Evolutionary conservation across 2,113 vertebrate genomes (phyloP).

Genomic region (Eudyptes chrysolophus): DNA sequence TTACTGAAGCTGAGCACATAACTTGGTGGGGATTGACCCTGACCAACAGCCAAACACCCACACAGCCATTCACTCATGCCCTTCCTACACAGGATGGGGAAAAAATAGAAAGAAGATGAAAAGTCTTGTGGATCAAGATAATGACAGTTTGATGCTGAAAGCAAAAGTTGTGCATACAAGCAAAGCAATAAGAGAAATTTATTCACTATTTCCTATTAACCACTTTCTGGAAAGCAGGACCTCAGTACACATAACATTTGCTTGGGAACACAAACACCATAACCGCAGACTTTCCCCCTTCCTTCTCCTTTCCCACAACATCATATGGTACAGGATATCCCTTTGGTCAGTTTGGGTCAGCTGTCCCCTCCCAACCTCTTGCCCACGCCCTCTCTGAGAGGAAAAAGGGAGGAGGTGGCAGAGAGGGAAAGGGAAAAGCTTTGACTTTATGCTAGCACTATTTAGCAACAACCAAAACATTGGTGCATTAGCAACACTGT

Average conservation of each 20-base stretch:
- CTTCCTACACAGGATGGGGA: not conserved
- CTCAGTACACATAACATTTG: not conserved
- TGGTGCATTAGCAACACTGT: not conserved
- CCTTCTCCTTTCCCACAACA: not conserved
- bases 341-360: not conserved
- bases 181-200: not conserved
- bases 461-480: not conserved
- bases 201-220: not conserved
- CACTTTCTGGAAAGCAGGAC: not conserved
- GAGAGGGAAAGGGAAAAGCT: not conserved
- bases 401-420: not conserved
- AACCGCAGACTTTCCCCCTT: not conserved
- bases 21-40: not conserved
- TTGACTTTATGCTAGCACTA: not conserved
- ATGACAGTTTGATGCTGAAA: not conserved
- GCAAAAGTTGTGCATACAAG: not conserved
- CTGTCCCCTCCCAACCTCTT: not conserved
- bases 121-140: not conserved
- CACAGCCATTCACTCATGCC: not conserved
- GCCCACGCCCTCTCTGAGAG: not conserved
- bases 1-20: not conserved
- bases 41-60: not conserved
- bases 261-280: not conserved
- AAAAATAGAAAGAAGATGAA: not conserved
- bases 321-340: not conserved